Evolutionary conservation across 2,113 vertebrate genomes (phyloP).

Genomic region (Burhinus oedicnemus): DNA sequence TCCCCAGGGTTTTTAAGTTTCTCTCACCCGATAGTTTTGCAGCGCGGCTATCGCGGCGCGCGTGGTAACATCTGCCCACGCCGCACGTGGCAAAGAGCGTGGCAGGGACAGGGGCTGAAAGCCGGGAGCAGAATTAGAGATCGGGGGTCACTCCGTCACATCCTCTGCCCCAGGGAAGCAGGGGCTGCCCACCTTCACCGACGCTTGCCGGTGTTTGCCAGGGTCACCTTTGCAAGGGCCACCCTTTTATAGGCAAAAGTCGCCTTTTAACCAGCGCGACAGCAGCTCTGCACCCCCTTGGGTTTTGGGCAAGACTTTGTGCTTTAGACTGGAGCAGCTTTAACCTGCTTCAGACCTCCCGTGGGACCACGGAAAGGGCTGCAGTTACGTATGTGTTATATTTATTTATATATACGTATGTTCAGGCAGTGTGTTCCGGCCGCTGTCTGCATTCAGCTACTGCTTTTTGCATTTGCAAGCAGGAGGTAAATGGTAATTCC

Average conservation of each 20-base stretch:
- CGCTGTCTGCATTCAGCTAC: not conserved
- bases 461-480: not conserved
- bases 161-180: not conserved
- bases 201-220: not conserved
- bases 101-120: not conserved
- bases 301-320: not conserved
- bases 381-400: too few relatives aligned
- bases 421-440: not conserved
- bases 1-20: not conserved
- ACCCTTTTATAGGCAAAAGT: not conserved
- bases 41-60: not conserved
- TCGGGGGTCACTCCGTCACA: not conserved
- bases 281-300: not conserved
- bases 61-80: not conserved
- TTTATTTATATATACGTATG: fast-evolving
- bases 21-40: not conserved
- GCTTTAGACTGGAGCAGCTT: not conserved
- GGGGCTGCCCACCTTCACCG: not conserved
- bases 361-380: not conserved
- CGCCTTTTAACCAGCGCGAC: not conserved
- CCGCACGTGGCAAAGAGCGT: not conserved
- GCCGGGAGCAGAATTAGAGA: not conserved
- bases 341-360: not conserved
- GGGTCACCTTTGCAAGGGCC: not conserved
- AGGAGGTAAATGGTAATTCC: not conserved